A percentile compares a stretch with the other conserved stretches of the same genome.
Conservation (phyloP, 2,797 vertebrate species). For the Pseudomugil gertrudae region DNA sequence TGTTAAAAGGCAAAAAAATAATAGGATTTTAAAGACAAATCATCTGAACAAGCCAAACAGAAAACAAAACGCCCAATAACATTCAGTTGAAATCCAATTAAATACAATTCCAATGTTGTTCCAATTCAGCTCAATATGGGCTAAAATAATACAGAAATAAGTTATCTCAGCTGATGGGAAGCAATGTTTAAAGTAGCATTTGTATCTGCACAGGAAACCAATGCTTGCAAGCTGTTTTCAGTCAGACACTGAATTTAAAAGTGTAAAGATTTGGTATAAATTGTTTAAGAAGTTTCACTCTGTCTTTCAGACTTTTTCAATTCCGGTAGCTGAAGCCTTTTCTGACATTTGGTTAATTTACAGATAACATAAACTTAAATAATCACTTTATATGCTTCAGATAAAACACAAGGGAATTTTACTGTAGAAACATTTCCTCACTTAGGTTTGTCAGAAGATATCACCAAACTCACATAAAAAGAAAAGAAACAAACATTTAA, state of each 20-base stretch:
- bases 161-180: too few species aligned
- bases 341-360: too few species aligned
- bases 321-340: too few species aligned
- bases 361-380: too few species aligned
- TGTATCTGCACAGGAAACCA: too few species aligned
- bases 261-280: not conserved
- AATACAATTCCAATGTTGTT: not conserved
- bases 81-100: not conserved
- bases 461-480: not conserved
- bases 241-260: too few species aligned
- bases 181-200: not conserved
- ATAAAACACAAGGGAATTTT: not conserved
- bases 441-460: conserved; percentile 23
- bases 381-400: not conserved
- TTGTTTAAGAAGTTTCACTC: not conserved
- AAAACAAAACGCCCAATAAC: not conserved
- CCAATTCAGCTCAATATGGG: not conserved
- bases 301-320: not conserved
- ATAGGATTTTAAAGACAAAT: conserved; percentile 40
- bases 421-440: not conserved
- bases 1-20: conserved; percentile 48
- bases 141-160: not conserved
- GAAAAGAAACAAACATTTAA: too few species aligned
- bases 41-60: conserved; percentile 21
- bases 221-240: too few species aligned